Evolutionary conservation across 2,113 vertebrate genomes (phyloP).

Genomic region (Pachyramphus minor): DNA sequence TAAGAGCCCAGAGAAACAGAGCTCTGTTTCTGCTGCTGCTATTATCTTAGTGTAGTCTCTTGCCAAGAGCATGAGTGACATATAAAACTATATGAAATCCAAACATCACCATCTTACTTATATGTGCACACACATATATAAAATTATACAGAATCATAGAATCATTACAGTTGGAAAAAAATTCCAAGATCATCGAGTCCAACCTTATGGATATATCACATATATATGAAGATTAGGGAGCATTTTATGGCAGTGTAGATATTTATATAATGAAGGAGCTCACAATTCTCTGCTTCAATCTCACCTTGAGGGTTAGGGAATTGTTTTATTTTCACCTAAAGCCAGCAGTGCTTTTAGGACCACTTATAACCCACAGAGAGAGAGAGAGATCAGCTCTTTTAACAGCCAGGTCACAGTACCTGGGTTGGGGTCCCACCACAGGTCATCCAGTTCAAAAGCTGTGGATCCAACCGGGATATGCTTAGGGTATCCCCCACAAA

Average conservation of each 20-base stretch:
- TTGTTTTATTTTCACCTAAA: neutral
- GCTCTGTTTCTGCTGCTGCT: neutral
- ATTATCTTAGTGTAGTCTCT: neutral
- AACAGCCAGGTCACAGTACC: neutral
- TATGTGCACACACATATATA: neutral
- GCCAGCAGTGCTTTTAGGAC: accelerated
- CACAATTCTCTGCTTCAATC: neutral
- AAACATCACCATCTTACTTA: neutral
- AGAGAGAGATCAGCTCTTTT: neutral
- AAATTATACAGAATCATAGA: neutral
- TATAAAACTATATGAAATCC: neutral
- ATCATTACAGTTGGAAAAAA: neutral
- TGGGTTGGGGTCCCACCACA: neutral
- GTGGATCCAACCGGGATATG: neutral
- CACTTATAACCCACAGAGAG: neutral
- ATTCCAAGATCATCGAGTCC: neutral
- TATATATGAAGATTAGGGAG: neutral
- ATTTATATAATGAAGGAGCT: neutral
- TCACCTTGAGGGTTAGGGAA: neutral
- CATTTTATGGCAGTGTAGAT: neutral
- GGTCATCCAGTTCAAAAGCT: neutral
- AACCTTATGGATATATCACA: neutral
- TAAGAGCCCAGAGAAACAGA: neutral
- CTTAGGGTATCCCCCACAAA: neutral
- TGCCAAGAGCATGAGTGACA: neutral